Evolutionary conservation across 2,888 invertebrate species (phyloP), one percentile per base, ranked within the genome.

Genomic region (Megamerina dolium): DNA sequence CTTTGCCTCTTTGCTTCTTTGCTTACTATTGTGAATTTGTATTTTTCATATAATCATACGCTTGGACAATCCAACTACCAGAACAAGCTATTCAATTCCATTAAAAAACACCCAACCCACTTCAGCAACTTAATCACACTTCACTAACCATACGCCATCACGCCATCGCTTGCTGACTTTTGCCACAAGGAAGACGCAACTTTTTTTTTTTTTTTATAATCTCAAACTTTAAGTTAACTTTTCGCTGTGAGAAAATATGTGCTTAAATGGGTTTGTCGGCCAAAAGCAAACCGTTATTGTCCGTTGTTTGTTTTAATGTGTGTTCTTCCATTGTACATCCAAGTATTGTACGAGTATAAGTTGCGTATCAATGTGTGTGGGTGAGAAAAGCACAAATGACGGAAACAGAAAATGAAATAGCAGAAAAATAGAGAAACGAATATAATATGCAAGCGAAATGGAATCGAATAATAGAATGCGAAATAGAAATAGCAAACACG

Each of bases 401-500:
- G n/a, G 32, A 18, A 40, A 41, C 35, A 13, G 37, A n/a, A 37
- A 33, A 37, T 37, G 43, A 8, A 29, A 42, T 32, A 19, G 37
- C 23, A 20, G 31, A 23, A 23, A 23, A 23, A 10, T 23, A 10
- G 26, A 23, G 26, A 10, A 23, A 10, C 8, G 26, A 23, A 27
- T n/a, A 5, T 5, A 27, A 27, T n/a, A 27, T 10, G 4, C 13
- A 27, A 27, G 13, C 13, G 26, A 10, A 23, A 9, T 23, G 6
- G 26, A 10, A 23, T n/a, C n/a, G n/a, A n/a, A n/a, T n/a, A n/a
- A n/a, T n/a, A n/a, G n/a, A 41, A 29, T 36, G 29, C 34, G 34
- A 41, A 41, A 36, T 41, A 31, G 29, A 43, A n/a, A n/a, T n/a
- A n/a, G n/a, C n/a, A n/a, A n/a, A 41, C 33, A 41, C 26, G 26